phyloP scores from a whole-genome alignment of 2,113 vertebrate genomes.

The Tapirus terrestris region DNA sequence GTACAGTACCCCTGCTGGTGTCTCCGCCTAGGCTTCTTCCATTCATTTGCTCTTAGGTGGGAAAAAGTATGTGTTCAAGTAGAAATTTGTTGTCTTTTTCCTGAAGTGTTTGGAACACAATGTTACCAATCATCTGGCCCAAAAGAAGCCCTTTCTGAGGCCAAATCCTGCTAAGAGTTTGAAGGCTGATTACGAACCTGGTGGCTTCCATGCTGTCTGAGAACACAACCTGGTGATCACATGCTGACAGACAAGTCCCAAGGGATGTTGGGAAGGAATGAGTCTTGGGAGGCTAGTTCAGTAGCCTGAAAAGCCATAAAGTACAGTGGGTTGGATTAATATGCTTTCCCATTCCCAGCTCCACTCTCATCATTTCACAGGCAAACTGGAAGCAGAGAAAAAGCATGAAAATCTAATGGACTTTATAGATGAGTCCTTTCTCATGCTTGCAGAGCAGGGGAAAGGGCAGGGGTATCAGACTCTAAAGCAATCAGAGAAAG shows the following conservation, averaged over 20 bases:
- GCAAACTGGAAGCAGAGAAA: background rate
- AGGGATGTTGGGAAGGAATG: background rate
- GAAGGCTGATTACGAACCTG: background rate
- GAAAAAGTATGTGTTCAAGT: background rate
- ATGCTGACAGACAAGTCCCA: background rate
- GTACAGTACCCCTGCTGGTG: background rate
- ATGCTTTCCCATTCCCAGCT: background rate
- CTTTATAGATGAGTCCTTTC: background rate
- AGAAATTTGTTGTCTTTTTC: background rate
- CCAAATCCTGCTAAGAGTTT: background rate
- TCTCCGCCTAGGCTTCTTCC: background rate
- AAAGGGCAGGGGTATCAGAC: background rate
- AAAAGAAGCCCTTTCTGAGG: background rate
- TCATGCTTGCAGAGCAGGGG: background rate
- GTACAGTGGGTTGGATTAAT: background rate
- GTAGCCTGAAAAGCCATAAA: background rate
- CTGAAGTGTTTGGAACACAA: background rate
- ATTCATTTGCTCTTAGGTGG: background rate
- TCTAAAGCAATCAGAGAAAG: background rate
- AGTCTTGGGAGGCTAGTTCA: background rate
- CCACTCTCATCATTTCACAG: background rate
- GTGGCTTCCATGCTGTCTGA: background rate
- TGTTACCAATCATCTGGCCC: background rate
- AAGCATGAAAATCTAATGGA: background rate
- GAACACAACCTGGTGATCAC: background rate